Evolutionary conservation across 2,113 vertebrate genomes (phyloP), one percentile per base, ranked within the genome.

Genomic region (Cisticola juncidis): DNA sequence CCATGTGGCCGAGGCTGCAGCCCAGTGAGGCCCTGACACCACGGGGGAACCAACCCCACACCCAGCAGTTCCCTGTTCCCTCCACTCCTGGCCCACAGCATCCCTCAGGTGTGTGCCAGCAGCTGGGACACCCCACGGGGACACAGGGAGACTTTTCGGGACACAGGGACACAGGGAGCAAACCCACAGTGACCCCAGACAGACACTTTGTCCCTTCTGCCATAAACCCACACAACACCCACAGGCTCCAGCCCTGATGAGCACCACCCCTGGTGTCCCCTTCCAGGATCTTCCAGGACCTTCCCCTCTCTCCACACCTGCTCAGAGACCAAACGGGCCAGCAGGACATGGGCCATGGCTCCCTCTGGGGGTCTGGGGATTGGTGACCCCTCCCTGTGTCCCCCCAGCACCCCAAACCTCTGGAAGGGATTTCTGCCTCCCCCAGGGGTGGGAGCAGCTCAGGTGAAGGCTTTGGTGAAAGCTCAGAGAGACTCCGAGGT

Each of bases 381-480:
- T 0, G 54, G 33, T 4, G 36, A 54, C 28, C 62, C 82, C 70
- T 40, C 60, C 40, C 42, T 0, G 2, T 2, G 2, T 9, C 15
- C 7, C 18, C 19, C 56, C 2, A 1, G 72, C 40, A 65, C 33
- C 50, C 7, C 5, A 61, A 45, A 26, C 18, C 54, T 35, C 20
- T 0, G 3, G 3, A 1, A 5, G 57, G 25, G 35, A 4, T 11
- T 25, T 9, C 2, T 42, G n/a, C 66, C 54, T 35, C 9, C 13
- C 79, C 13, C n/a, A 31, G 53, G 22, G 35, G 38, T 1, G 0
- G 58, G 45, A 36, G 24, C 61, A 31, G 47, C 9, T 1, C 1
- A 3, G 87, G 58, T 38, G 81, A 95, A 94, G 95, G 96, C 94
- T 50, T 85, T 36, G 42, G 95, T 90, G 85, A 78, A 47, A 85